Percentiles rank a stretch among this genome's conserved stretches.
Conservation (phyloP, 2,888 invertebrate species). For the Andrena dorsata region DNA sequence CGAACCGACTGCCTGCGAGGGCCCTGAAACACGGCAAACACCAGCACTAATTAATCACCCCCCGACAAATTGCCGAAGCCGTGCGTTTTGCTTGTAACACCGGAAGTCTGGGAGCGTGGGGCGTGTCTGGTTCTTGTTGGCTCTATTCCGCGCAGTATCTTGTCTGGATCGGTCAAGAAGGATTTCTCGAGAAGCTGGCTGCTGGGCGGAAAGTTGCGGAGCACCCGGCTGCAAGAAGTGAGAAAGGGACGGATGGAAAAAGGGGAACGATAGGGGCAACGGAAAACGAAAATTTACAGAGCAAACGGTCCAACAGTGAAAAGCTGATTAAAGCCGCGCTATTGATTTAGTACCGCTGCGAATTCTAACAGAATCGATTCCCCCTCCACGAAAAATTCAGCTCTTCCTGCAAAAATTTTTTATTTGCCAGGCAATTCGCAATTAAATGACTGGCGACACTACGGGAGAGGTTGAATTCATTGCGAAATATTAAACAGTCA, state of each 20-base stretch:
- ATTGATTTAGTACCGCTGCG: conserved; percentile 6
- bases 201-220: conserved; percentile 11
- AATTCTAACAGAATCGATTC: neutral
- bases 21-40: conserved; percentile 48
- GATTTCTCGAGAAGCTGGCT: conserved; percentile 37
- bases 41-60: conserved; percentile 78
- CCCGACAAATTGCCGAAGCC: conserved; percentile 79
- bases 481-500: no score
- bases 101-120: conserved; percentile 49
- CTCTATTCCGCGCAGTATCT: conserved; percentile 43
- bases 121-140: conserved; percentile 65
- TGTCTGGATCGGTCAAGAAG: conserved; percentile 57
- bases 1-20: conserved; percentile 7
- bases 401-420: neutral
- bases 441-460: no score
- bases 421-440: neutral
- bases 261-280: neutral
- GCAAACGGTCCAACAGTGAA: neutral
- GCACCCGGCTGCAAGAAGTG: neutral
- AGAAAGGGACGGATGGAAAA: neutral
- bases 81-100: conserved; percentile 67
- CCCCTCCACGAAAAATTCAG: neutral
- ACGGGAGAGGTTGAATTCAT: no score
- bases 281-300: neutral
- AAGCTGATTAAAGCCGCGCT: conserved; percentile 5